phyloP scores from a whole-genome alignment of 2,888 invertebrate species.

The Heteropelma amictum region DNA sequence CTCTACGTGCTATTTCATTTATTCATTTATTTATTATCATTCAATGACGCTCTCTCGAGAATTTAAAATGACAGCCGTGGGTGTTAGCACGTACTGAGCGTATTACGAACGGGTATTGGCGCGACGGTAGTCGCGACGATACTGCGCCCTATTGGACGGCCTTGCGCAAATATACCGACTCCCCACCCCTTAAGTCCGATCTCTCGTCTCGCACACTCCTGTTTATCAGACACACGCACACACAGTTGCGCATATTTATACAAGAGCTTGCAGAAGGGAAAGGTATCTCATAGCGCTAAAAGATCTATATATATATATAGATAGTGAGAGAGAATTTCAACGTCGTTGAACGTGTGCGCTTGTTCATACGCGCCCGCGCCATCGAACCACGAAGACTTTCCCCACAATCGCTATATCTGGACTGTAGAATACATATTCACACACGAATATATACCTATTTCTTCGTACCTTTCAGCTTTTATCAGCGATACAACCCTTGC shows the following conservation, averaged over 20 bases:
- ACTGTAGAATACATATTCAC: background rate
- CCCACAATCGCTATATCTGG: no score
- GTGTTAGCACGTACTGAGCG: conserved; percentile 29
- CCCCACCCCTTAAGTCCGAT: conserved; percentile 69
- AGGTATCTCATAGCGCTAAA: conserved; percentile 34
- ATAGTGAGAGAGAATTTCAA: background rate
- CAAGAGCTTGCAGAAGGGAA: conserved; percentile 6
- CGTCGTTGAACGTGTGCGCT: background rate
- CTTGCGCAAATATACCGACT: conserved; percentile 77
- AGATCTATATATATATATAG: conserved; percentile 3
- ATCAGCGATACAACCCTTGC: conserved; percentile 51
- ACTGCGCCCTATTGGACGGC: conserved; percentile 77
- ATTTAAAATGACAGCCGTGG: conserved; percentile 29
- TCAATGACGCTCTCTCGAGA: background rate
- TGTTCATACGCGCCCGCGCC: conserved; percentile 36
- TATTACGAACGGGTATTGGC: conserved; percentile 63
- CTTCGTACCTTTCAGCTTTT: conserved; percentile 52
- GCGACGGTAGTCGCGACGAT: conserved; percentile 77
- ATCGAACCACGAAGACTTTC: no score
- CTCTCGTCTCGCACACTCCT: conserved; percentile 22
- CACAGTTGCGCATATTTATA: background rate
- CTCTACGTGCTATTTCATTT: no score
- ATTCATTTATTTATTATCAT: background rate
- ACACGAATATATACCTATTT: conserved; percentile 2
- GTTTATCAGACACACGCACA: background rate